phyloP scores from a whole-genome alignment of 2,888 invertebrate species.

The Priocnemis perturbator region DNA sequence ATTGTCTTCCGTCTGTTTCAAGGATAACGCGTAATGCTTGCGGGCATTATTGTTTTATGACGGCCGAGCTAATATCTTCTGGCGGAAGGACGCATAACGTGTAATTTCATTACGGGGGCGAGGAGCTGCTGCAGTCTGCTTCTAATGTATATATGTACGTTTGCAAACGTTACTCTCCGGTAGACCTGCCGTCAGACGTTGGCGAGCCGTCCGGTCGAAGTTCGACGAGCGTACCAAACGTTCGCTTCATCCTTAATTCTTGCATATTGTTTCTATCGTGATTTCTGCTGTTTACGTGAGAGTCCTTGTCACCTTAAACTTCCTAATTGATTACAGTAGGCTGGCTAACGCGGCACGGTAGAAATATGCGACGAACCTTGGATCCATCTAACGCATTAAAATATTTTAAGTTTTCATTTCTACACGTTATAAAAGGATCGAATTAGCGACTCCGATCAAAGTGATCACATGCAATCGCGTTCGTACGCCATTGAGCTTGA shows the following conservation, averaged over 20 bases:
- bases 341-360: too few relatives aligned
- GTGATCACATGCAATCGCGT: too few relatives aligned
- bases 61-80: not conserved
- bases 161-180: not conserved
- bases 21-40: not conserved
- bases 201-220: not conserved
- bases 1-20: not conserved
- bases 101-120: slow-evolving; percentile 3
- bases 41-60: slow-evolving; percentile 7
- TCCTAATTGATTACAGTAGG: not conserved
- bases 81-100: not conserved
- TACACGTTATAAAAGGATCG: too few relatives aligned
- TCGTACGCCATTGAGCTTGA: too few relatives aligned
- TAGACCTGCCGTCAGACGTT: not conserved
- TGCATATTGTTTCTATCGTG: too few relatives aligned
- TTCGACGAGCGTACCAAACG: not conserved
- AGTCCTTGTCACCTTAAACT: too few relatives aligned
- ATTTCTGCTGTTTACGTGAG: too few relatives aligned
- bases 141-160: not conserved
- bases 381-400: too few relatives aligned
- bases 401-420: too few relatives aligned
- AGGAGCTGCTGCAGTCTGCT: not conserved
- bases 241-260: not conserved
- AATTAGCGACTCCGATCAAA: too few relatives aligned
- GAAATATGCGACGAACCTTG: not conserved